These are phyloP conservation scores for Bursaphelenchus okinawaensis DNA, from an alignment of 2,888 invertebrate genomes.

Conservation along the genomic window DNA sequence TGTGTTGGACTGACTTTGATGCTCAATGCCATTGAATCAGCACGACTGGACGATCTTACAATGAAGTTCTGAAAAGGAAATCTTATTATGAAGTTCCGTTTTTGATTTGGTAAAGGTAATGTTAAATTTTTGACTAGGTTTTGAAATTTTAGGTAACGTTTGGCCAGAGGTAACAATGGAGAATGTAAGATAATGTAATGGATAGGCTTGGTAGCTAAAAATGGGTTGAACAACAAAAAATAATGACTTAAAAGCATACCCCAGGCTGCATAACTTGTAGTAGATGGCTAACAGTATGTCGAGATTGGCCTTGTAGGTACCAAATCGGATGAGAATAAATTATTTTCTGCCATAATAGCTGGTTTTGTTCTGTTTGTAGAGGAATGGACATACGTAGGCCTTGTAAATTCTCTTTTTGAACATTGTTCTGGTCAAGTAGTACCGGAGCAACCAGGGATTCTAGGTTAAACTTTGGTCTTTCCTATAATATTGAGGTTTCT, in stretches of 20 bases:
- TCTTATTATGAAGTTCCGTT: too few species aligned
- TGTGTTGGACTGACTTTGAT: conserved; percentile 73
- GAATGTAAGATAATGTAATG: too few species aligned
- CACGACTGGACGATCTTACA: conserved; percentile 85
- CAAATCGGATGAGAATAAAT: conserved; percentile 88
- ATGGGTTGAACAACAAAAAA: not conserved
- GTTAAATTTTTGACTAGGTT: too few species aligned
- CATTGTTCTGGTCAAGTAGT: not conserved
- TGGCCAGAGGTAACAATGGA: too few species aligned
- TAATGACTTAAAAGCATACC: conserved; percentile 61
- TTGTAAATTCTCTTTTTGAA: not conserved
- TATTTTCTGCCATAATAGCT: conserved; percentile 66
- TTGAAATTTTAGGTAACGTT: too few species aligned
- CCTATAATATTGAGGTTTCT: too few species aligned
- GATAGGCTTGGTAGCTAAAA: not conserved
- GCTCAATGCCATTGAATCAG: conserved; percentile 87
- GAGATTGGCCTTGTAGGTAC: conserved; percentile 86
- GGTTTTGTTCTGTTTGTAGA: not conserved
- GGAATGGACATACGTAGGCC: not conserved
- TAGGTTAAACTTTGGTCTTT: not conserved
- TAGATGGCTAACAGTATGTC: conserved; percentile 85
- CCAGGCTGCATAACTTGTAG: conserved; percentile 87
- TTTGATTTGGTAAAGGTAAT: too few species aligned
- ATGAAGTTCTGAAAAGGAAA: conserved; percentile 74
- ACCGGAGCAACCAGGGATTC: not conserved